Evolutionary conservation across 2,797 vertebrate species (phyloP).

Genomic region (Anolis apletophallus): DNA sequence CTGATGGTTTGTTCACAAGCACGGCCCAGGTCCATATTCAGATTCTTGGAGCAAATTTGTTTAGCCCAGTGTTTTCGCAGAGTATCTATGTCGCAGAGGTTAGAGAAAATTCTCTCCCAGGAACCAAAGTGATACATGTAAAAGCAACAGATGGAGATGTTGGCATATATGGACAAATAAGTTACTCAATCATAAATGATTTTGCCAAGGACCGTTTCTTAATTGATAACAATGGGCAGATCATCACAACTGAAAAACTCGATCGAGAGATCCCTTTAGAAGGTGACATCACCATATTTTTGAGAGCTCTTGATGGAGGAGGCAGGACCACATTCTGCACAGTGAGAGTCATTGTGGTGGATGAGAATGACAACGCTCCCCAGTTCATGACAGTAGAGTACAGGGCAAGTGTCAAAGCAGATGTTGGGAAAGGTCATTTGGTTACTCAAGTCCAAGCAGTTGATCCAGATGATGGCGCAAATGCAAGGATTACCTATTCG

Average conservation of each 20-base stretch:
- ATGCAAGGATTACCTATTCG: slow-evolving; percentile 92
- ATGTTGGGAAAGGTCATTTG: slow-evolving; percentile 89
- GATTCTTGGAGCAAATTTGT: slow-evolving; percentile 90
- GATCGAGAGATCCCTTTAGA: slow-evolving; percentile 89
- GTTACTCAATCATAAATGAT: slow-evolving; percentile 91
- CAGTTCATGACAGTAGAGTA: slow-evolving; percentile 89
- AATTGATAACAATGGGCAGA: slow-evolving; percentile 89
- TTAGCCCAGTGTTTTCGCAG: slow-evolving; percentile 90
- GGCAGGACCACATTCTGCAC: slow-evolving; percentile 89
- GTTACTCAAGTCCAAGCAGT: slow-evolving; percentile 93
- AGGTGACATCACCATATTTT: slow-evolving; percentile 84
- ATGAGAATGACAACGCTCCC: slow-evolving; percentile 95
- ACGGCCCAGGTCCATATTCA: slow-evolving; percentile 94
- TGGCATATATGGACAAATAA: slow-evolving; percentile 86
- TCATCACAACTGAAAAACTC: slow-evolving; percentile 89
- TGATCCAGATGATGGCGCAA: slow-evolving; percentile 90
- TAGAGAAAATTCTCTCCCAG: slow-evolving; percentile 88
- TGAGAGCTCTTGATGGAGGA: slow-evolving; percentile 90
- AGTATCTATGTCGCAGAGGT: slow-evolving; percentile 90
- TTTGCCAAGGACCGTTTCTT: slow-evolving; percentile 90
- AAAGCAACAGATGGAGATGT: slow-evolving; percentile 92
- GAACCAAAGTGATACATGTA: slow-evolving; percentile 89
- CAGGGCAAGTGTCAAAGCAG: slow-evolving; percentile 90
- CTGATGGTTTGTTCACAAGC: slow-evolving; percentile 94
- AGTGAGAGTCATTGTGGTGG: slow-evolving; percentile 87